Evolutionary conservation across 2,113 vertebrate species (phyloP), one percentile per base, ranked within the genome.

Genomic region (Oplegnathus fasciatus): DNA sequence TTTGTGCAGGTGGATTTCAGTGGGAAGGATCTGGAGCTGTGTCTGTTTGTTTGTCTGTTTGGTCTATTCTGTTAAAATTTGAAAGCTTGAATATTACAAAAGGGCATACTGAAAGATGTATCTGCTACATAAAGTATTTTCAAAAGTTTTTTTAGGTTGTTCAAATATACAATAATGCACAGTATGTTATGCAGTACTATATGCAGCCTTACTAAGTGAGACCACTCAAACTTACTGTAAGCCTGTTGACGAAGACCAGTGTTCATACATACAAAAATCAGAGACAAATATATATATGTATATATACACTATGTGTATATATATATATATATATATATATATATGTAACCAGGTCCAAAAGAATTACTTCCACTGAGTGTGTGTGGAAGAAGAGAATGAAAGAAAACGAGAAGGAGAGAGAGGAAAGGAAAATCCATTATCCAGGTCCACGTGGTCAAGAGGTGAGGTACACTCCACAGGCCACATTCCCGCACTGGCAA

Each of bases 391-490:
- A 42, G 10, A 74, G 20, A 70, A 26, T 2, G 28, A 40, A 40
- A 40, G 67, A 78, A 26, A 71, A 28, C 4, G 6, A 60, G 20
- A 64, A 6, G 61, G 17, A 67, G 50, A 70, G 11, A 34, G 3
- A 55, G 22, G 42, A 2, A 20, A 2, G 34, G 61, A 57, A 84
- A 79, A 80, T 28, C 52, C 50, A 86, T 79, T 74, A 86, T 34
- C 30, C 64, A 77, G 66, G 61, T 68, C 77, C 60, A 26, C 6
- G 4, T 64, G 78, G 78, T 86, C 73, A 79, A 42, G 66, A 88
- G 91, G 89, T 90, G 83, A 87, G 66, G 83, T 74, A 89, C 80
- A 82, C 83, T 17, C 90, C 81, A 57, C 86, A 89, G 90, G 90
- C 58, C 42, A 68, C 89, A 92, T 93, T 93, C 91, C 83, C 58